Percentiles rank a stretch among this genome's conserved stretches.
Evolutionary conservation across 92 coral and sea anemone genomes (phyloP).

Genomic region (Desmophyllum pertusum): DNA sequence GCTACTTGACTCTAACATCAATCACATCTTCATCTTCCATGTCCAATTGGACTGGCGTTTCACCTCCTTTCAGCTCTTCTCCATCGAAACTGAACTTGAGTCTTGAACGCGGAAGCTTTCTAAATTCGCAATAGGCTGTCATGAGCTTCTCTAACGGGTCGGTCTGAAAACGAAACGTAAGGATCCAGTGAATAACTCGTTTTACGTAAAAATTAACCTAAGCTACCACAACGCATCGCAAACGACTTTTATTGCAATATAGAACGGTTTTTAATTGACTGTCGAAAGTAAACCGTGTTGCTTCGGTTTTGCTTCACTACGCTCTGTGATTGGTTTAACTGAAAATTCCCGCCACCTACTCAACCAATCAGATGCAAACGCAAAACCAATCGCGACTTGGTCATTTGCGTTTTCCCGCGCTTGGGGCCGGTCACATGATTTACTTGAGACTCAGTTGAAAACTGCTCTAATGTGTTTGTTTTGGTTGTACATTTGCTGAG

Average conservation of each 20-base stretch:
- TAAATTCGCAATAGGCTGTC: slow-evolving; percentile 76
- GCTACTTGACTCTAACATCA: slow-evolving; percentile 70
- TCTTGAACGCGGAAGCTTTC: slow-evolving; percentile 68
- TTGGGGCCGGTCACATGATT: too few relatives aligned
- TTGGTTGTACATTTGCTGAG: too few relatives aligned
- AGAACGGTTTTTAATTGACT: too few relatives aligned
- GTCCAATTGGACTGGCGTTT: slow-evolving; percentile 89
- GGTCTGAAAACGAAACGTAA: slow-evolving; percentile 36
- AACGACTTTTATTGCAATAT: too few relatives aligned
- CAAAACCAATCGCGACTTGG: too few relatives aligned
- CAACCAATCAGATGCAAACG: too few relatives aligned
- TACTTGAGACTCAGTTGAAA: too few relatives aligned
- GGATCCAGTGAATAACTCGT: not conserved
- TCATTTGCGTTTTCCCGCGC: too few relatives aligned
- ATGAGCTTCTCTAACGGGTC: slow-evolving; percentile 72
- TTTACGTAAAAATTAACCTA: not conserved
- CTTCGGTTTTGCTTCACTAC: not conserved
- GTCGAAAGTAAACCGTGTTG: not conserved
- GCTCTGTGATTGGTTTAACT: too few relatives aligned
- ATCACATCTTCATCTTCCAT: slow-evolving; percentile 93
- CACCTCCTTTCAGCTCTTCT: slow-evolving; percentile 65
- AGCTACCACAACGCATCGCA: too few relatives aligned
- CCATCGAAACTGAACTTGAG: slow-evolving; percentile 86
- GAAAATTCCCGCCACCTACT: too few relatives aligned
- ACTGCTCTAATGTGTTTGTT: too few relatives aligned